A percentile compares a stretch with the other conserved stretches of the same genome.
phyloP scores from a whole-genome alignment of 2,113 vertebrate genomes.

The Atrichornis clamosus region DNA sequence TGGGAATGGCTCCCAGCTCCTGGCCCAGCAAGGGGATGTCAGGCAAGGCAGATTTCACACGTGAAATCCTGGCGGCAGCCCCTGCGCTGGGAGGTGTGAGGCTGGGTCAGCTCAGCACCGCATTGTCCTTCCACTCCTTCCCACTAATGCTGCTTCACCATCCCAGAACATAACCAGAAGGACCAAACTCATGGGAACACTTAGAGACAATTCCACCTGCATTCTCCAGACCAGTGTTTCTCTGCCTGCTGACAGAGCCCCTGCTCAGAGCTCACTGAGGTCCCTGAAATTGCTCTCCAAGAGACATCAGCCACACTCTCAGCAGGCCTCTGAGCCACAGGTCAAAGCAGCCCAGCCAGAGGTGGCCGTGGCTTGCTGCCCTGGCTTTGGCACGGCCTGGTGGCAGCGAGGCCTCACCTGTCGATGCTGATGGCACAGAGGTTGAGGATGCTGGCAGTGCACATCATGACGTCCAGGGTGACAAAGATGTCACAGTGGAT shows the following conservation, averaged over 20 bases:
- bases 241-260: neutral
- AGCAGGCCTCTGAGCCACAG: neutral
- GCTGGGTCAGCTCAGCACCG: neutral
- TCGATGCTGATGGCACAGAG: constrained; percentile 99
- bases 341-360: fast-evolving
- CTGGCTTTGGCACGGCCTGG: neutral
- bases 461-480: constrained; percentile 99
- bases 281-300: neutral
- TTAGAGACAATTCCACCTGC: neutral
- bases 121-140: neutral
- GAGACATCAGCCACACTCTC: neutral
- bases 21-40: fast-evolving
- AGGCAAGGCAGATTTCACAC: fast-evolving
- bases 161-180: fast-evolving
- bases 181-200: fast-evolving
- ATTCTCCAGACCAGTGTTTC: neutral
- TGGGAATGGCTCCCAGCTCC: neutral
- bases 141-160: neutral
- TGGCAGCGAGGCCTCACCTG: constrained; percentile 79
- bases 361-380: neutral
- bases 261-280: neutral
- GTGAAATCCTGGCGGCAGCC: neutral
- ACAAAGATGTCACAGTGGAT: constrained; percentile 99
- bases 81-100: neutral
- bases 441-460: constrained; percentile 97